A percentile compares a stretch with the other conserved stretches of the same genome.
These are phyloP conservation scores for Deroplatys truncata DNA, from an alignment of 2,888 invertebrate genomes.

Conservation along the genomic window DNA sequence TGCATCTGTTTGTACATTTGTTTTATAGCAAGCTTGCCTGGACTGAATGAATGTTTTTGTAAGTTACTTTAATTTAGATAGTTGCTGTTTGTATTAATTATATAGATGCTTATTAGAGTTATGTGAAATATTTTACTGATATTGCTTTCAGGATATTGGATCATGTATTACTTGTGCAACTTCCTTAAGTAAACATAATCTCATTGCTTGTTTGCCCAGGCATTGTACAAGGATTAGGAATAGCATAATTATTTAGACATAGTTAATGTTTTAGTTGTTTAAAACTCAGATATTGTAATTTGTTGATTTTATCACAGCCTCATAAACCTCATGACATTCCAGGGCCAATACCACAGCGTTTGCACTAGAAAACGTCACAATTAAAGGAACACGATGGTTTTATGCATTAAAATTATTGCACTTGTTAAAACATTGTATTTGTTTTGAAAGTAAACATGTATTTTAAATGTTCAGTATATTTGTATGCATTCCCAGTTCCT, in stretches of 20 bases:
- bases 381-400: background rate
- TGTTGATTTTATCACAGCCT: background rate
- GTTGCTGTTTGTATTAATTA: background rate
- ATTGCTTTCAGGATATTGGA: background rate
- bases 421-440: background rate
- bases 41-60: slow-evolving; percentile 13
- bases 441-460: background rate
- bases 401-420: background rate
- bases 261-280: background rate
- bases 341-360: background rate
- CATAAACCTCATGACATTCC: background rate
- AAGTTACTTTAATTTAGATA: background rate
- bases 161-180: background rate
- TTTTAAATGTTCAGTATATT: background rate
- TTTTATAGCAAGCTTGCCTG: slow-evolving; percentile 17
- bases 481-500: background rate
- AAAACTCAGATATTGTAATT: background rate
- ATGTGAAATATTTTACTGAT: background rate
- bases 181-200: background rate
- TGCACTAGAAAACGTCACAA: background rate
- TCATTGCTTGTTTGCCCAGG: background rate
- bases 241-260: background rate
- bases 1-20: slow-evolving; percentile 5
- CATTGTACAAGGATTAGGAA: background rate
- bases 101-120: background rate